Conservation (phyloP, 1,140 invertebrate species). For the Bemisia tabaci region DNA sequence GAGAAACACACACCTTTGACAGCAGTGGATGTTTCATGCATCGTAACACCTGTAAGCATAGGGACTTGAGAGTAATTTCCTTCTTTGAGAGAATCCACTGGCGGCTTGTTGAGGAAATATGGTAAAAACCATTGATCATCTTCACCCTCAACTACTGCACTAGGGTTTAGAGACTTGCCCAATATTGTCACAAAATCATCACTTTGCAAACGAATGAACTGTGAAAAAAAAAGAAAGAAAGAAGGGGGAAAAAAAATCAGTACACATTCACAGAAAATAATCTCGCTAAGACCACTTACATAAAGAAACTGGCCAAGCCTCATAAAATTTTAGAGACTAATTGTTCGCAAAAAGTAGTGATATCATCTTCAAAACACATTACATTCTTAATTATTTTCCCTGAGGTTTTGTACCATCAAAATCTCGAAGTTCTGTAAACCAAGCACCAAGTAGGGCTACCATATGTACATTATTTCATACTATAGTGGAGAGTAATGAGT, state of each 20-base stretch:
- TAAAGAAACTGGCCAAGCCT: too few relatives aligned
- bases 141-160: conserved; percentile 45
- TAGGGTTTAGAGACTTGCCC: conserved; percentile 29
- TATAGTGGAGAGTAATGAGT: too few relatives aligned
- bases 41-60: conserved; percentile 51
- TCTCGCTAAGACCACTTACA: too few relatives aligned
- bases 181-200: conserved; percentile 36
- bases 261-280: neutral
- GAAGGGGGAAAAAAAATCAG: neutral
- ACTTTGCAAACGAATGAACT: conserved; percentile 24
- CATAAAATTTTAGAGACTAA: too few relatives aligned
- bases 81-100: conserved; percentile 36
- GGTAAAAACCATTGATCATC: conserved; percentile 38
- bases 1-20: conserved; percentile 35
- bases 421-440: too few relatives aligned
- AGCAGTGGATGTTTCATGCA: conserved; percentile 48
- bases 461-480: too few relatives aligned
- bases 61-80: conserved; percentile 41
- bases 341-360: too few relatives aligned
- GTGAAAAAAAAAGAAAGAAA: neutral
- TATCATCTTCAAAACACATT: too few relatives aligned
- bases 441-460: too few relatives aligned
- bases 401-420: too few relatives aligned
- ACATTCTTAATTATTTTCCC: too few relatives aligned
- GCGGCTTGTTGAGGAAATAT: conserved; percentile 17